Evolutionary conservation across 1,140 invertebrate species (phyloP), one percentile per base, ranked within the genome.

Genomic region (Drosophila paulistorum): DNA sequence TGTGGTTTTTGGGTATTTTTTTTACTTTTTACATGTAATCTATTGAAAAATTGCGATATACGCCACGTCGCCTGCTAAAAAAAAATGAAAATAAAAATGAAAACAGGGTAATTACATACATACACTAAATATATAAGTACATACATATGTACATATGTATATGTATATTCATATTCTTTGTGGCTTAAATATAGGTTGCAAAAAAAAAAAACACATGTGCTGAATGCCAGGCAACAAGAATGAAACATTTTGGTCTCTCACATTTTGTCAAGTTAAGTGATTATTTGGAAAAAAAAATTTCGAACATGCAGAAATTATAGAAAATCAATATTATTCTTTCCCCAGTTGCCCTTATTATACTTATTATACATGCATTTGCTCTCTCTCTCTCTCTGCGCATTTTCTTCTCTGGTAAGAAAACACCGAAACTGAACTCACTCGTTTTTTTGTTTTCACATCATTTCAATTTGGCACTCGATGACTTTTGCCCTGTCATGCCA

Each of bases 401-500:
- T 91, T 85, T 80, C 73, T 73, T 78, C 72, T 73, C 87, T 60
- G 55, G 84, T 89, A 89, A 89, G 84, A 89, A 90, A 87, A 89
- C 68, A 81, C 64, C 91, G 92, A 94, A 71, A 93, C 92, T 48
- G 41, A 55, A 58, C 48, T 35, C 45, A 51, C 62, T 63, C n/a
- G 64, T 14, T 41, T 41, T 13, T 13, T 14, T 13, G 14, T 45
- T 33, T 37, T 5, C 20, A 7, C 5, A 42, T 73, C 68, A 91
- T 66, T 91, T 92, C 57, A 91, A 65, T 66, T 94, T 94, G 64
- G 70, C 75, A 55, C 74, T 77, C 3, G 67, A 58, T 0, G 69
- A 73, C 48, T 85, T 90, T 39, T 82, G 82, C 7, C 73, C 77
- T 13, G 78, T 42, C n/a, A 90, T 74, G 23, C 82, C 76, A 26